These are phyloP conservation scores for Stictonetta naevosa DNA, from an alignment of 2,113 vertebrate genomes.

Conservation along the genomic window DNA sequence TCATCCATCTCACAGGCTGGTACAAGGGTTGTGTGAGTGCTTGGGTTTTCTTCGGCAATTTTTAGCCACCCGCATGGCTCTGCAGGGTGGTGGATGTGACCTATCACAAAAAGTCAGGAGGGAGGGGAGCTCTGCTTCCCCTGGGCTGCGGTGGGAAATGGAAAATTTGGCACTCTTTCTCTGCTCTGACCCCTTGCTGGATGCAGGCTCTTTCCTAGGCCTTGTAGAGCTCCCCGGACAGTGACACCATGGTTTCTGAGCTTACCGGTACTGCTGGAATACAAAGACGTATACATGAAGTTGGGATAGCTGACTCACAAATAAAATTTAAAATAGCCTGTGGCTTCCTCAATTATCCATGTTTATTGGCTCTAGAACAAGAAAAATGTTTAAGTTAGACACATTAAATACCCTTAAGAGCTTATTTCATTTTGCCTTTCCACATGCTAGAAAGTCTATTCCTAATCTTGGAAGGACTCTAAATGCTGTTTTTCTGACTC, in stretches of 20 bases:
- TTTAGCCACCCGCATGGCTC: accelerated
- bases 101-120: background rate
- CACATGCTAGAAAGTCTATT: background rate
- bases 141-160: background rate
- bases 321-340: background rate
- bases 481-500: background rate
- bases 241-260: background rate
- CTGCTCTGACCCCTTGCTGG: background rate
- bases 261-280: background rate
- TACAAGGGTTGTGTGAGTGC: background rate
- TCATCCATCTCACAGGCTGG: background rate
- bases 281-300: background rate
- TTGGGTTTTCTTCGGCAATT: background rate
- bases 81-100: background rate
- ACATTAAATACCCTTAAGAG: background rate
- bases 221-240: background rate
- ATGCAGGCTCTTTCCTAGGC: background rate
- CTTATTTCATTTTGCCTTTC: background rate
- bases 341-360: background rate
- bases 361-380: background rate
- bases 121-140: background rate
- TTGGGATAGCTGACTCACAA: background rate
- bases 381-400: background rate
- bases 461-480: background rate
- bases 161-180: background rate